phyloP scores from a whole-genome alignment of 2,113 vertebrate genomes.

The Etheostoma cragini region DNA sequence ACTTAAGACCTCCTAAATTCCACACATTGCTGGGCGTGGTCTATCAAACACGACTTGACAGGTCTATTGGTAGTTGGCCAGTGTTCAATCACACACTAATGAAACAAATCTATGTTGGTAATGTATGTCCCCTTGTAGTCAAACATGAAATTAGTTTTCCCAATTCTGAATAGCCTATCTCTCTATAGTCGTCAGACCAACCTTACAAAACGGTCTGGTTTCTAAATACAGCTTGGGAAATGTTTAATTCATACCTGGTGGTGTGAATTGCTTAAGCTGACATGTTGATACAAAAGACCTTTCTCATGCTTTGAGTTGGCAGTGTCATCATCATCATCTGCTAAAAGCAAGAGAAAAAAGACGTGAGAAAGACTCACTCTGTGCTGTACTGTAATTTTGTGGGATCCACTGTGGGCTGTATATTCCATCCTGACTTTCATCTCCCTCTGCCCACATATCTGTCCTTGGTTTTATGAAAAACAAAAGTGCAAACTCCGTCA shows the following conservation, averaged over 20 bases:
- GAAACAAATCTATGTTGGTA: background rate
- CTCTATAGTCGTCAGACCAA: constrained; percentile 20
- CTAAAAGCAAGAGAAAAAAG: constrained; percentile 20
- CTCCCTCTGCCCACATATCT: constrained; percentile 28
- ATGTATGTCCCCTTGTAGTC: background rate
- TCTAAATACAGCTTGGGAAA: background rate
- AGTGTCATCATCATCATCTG: constrained; percentile 6
- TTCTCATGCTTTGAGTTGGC: constrained; percentile 12
- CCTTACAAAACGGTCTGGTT: constrained; percentile 14
- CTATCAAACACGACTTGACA: constrained; percentile 5
- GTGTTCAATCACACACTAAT: background rate
- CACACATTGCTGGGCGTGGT: constrained; percentile 25
- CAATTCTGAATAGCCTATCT: constrained; percentile 3
- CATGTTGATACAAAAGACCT: background rate
- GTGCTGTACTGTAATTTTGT: constrained; percentile 32
- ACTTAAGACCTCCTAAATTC: constrained; percentile 42
- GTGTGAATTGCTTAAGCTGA: constrained; percentile 6
- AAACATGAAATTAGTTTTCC: constrained; percentile 18
- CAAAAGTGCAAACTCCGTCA: background rate
- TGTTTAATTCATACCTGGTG: background rate
- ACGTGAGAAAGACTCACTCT: constrained; percentile 7
- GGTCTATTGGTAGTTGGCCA: constrained; percentile 30
- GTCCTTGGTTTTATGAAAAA: constrained; percentile 12
- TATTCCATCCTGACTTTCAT: constrained; percentile 37
- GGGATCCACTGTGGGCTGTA: constrained; percentile 39